phyloP scores from a whole-genome alignment of 2,797 vertebrate genomes.

The Coregonus suidteri region DNA sequence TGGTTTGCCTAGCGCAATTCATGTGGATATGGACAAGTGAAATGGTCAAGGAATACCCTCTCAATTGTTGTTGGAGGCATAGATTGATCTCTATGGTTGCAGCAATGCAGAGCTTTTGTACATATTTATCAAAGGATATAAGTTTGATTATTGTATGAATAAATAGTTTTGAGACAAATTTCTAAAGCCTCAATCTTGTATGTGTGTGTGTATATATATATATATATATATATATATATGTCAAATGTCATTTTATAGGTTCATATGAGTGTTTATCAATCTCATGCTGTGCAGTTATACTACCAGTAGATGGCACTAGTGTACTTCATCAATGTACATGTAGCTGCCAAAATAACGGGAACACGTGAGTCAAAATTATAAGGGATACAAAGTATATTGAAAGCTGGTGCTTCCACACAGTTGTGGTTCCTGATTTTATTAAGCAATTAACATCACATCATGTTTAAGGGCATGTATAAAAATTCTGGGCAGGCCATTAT shows the following conservation, averaged over 20 bases:
- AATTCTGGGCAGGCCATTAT: too few relatives aligned
- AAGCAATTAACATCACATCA: too few relatives aligned
- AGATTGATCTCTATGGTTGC: background rate
- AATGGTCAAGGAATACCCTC: background rate
- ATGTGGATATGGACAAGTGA: background rate
- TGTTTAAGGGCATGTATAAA: too few relatives aligned
- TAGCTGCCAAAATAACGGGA: too few relatives aligned
- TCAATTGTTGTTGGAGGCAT: background rate
- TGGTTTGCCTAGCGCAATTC: background rate
- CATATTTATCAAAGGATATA: constrained; percentile 52
- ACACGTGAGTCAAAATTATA: too few relatives aligned
- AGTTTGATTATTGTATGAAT: constrained; percentile 43
- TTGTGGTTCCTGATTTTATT: too few relatives aligned
- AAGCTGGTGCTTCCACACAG: too few relatives aligned
- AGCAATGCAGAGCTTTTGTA: constrained; percentile 43
- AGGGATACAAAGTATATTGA: too few relatives aligned
- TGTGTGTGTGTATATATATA: too few relatives aligned
- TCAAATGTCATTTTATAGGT: background rate
- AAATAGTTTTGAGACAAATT: constrained; percentile 34
- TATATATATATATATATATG: background rate
- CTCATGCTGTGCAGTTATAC: constrained; percentile 1
- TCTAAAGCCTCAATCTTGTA: background rate
- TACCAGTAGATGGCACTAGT: constrained; percentile 82
- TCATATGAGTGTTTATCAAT: background rate
- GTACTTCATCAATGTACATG: constrained; percentile 48